These are phyloP conservation scores for Pseudomyrmex flavicornis DNA, from an alignment of 1,140 invertebrate genomes.

Conservation along the genomic window DNA sequence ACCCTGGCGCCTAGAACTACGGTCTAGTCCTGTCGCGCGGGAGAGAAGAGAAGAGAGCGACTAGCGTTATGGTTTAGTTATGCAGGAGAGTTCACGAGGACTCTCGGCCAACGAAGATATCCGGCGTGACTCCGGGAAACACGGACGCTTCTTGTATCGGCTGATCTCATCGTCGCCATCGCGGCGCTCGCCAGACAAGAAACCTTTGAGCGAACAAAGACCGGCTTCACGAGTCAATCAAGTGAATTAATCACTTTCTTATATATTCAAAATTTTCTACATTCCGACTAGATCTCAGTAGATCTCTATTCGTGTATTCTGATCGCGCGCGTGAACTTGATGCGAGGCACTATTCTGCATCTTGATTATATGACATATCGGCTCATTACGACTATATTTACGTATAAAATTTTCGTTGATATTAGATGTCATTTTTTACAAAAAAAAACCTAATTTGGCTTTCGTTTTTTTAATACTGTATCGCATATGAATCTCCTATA, in stretches of 20 bases:
- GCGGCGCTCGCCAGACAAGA: conserved; percentile 43
- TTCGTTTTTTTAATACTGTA: no score
- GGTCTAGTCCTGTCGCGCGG: conserved; percentile 42
- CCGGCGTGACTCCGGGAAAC: conserved; percentile 56
- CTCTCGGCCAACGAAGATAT: conserved; percentile 60
- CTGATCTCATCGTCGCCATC: conserved; percentile 57
- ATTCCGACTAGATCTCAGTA: not conserved
- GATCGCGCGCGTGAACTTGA: not conserved
- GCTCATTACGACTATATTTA: no score
- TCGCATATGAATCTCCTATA: no score
- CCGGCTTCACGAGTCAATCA: conserved; percentile 57
- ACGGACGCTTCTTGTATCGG: conserved; percentile 3
- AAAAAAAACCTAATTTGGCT: no score
- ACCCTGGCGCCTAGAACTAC: conserved; percentile 63
- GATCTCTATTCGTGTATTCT: not conserved
- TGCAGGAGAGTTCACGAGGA: conserved; percentile 55
- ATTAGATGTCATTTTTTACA: no score
- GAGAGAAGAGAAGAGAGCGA: not conserved
- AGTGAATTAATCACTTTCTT: conserved; percentile 22
- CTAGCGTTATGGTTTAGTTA: conserved; percentile 37
- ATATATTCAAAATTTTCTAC: not conserved
- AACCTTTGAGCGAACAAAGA: conserved; percentile 41
- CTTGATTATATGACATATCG: not conserved
- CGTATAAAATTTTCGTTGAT: no score
- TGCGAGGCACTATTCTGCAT: no score